Evolutionary conservation across 2,113 vertebrate genomes (phyloP), one percentile per base, ranked within the genome.

Genomic region (Apodemus sylvaticus): DNA sequence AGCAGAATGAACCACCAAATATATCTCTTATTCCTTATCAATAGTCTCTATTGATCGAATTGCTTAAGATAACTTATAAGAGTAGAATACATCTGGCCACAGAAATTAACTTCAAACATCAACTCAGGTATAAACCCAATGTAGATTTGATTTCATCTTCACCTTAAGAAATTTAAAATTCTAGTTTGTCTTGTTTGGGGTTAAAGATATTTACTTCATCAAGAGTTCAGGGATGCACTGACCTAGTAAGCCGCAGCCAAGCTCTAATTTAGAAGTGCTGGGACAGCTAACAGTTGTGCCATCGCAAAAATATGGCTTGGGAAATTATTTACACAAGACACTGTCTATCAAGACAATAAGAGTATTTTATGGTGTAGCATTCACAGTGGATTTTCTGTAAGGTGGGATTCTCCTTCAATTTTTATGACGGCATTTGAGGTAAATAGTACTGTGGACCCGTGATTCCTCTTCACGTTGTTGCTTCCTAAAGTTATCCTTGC

Each of bases 21-120:
- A 95, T 68, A 95, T 74, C 45, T 5, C 29, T 29, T 26, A n/a
- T 39, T 70, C 86, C 70, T 97, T 97, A 76, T 78, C 58, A 31
- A 85, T 87, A 95, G 12, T 96, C 88, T 97, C 91, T 96, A 94
- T 90, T 96, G 94, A 97, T 74, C 96, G 68, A 83, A 91, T 97
- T 98, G 98, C 98, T 98, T 95, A 96, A 98, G 96, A 98, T 98
- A 98, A 99, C 98, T 98, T 97, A 97, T 97, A 97, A 98, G 98
- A 98, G 97, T 97, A 93, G 98, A 95, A 98, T 98, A 98, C 48
- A 45, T 94, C 58, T 92, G 68, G 89, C 82, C 86, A 81, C 34
- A 90, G 85, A 93, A 95, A 94, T 86, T 92, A 87, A 79, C 81
- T 95, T 87, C 85, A 89, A 95, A 96, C 81, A 34, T 97, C 96